phyloP scores from a whole-genome alignment of 2,113 vertebrate genomes.

The Corythornis vintsioides region DNA sequence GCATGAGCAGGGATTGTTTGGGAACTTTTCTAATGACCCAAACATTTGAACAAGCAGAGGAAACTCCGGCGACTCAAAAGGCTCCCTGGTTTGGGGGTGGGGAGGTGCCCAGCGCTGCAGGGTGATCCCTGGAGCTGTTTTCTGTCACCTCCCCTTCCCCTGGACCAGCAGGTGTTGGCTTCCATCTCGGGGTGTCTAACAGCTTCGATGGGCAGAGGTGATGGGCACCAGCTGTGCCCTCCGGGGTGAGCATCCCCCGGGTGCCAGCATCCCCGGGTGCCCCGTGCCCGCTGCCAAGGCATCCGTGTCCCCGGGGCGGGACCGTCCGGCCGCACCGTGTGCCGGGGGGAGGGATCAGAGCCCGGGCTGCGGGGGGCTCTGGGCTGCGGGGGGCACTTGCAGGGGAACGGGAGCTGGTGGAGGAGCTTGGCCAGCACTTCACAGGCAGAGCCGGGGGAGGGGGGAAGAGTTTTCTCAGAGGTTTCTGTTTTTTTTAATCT shows the following conservation, averaged over 20 bases:
- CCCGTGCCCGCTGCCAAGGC: not conserved
- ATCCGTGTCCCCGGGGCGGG: not conserved
- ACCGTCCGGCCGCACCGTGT: not conserved
- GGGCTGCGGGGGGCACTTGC: not conserved
- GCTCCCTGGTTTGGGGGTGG: not conserved
- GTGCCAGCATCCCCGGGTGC: not conserved
- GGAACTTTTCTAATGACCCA: constrained; percentile 49
- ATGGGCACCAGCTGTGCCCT: rapidly evolving
- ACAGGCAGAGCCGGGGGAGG: not conserved
- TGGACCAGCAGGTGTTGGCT: not conserved
- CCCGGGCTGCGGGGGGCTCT: too few species aligned
- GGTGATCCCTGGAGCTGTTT: not conserved
- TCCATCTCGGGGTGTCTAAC: not conserved
- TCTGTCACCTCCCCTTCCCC: not conserved
- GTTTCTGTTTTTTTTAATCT: not conserved
- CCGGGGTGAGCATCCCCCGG: rapidly evolving
- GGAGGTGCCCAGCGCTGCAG: not conserved
- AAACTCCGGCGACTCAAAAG: not conserved
- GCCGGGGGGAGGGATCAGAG: not conserved
- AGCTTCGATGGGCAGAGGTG: not conserved
- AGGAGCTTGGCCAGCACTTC: not conserved
- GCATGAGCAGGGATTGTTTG: constrained; percentile 50
- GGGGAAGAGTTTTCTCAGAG: too few species aligned
- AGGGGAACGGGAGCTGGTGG: rapidly evolving
- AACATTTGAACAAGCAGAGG: constrained; percentile 57